These are phyloP conservation scores for Dipus sagitta DNA, from an alignment of 2,797 vertebrate species.

Conservation along the genomic window DNA sequence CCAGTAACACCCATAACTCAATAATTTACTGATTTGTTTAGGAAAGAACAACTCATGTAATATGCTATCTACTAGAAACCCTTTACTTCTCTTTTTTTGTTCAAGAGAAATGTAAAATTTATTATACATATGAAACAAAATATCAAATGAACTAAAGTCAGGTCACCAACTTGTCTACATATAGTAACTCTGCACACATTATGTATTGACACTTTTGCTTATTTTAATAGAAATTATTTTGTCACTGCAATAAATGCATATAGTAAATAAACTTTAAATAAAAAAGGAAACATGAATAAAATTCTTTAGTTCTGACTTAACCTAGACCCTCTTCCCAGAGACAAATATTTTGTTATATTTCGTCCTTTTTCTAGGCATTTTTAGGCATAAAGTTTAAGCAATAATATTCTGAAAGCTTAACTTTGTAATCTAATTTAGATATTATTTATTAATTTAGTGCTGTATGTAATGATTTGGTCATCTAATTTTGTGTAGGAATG, in stretches of 20 bases:
- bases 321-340: neutral
- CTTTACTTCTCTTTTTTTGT: neutral
- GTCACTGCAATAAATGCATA: neutral
- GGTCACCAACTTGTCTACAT: neutral
- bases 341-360: neutral
- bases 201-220: neutral
- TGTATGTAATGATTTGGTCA: neutral
- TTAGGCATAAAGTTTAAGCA: neutral
- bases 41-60: neutral
- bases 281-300: neutral
- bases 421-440: neutral
- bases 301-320: neutral
- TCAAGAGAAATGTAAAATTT: constrained; percentile 24
- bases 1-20: neutral
- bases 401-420: neutral
- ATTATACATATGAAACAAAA: neutral
- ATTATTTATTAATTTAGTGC: neutral
- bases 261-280: neutral
- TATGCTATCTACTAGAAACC: neutral
- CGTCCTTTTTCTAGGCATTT: neutral
- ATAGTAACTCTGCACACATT: neutral
- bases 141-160: neutral
- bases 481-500: no score
- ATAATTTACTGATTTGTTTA: constrained; percentile 32
- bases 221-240: constrained; percentile 43